Percentiles rank a stretch among this genome's conserved stretches.
Conservation (phyloP, 2,113 vertebrate species). For the Castor canadensis region DNA sequence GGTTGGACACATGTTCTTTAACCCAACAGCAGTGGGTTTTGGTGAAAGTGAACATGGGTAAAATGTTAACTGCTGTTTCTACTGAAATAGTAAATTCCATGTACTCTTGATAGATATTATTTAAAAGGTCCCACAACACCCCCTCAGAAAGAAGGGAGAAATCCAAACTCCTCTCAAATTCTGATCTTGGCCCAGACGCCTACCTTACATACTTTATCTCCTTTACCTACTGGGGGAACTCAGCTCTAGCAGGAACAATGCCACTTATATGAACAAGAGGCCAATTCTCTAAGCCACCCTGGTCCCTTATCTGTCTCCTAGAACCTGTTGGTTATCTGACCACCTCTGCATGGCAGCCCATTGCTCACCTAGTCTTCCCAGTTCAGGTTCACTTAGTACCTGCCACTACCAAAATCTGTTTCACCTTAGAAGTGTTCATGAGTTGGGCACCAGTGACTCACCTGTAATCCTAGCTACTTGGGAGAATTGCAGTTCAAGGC, state of each 20-base stretch:
- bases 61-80: not conserved
- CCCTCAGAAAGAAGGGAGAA: not conserved
- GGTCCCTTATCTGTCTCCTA: not conserved
- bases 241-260: not conserved
- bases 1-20: not conserved
- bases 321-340: not conserved
- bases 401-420: not conserved
- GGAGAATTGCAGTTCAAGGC: too few relatives aligned
- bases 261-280: not conserved
- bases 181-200: not conserved
- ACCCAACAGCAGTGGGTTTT: not conserved
- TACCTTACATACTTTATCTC: not conserved
- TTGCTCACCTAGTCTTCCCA: not conserved
- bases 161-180: not conserved
- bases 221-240: not conserved
- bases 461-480: too few relatives aligned
- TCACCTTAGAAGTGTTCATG: not conserved
- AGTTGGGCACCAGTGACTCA: too few relatives aligned
- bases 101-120: not conserved
- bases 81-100: not conserved
- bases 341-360: not conserved
- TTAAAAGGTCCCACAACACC: not conserved
- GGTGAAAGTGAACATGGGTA: not conserved
- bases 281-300: not conserved
- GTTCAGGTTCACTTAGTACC: not conserved